Base-by-base conservation (phyloP, 1,140 invertebrate species). In the Drosophila ercepeae region DNA sequence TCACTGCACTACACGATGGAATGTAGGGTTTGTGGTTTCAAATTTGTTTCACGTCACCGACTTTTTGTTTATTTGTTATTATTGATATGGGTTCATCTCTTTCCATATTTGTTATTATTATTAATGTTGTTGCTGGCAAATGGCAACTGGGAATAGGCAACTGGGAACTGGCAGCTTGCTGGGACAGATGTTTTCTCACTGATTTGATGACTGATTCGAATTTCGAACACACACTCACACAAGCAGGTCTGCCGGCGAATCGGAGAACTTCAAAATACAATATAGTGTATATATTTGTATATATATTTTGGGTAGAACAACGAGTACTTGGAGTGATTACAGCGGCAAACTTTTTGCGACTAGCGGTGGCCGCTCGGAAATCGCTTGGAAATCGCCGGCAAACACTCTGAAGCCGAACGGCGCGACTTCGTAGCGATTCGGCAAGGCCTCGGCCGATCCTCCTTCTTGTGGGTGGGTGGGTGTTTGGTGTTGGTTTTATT, bases 291-390 rank as follows among this genome's bases (percentile, higher is more conserved):
- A 42, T 18, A 42, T 9, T 19, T 18, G 19, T 42, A 42, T 7
- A 14, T 13, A 51, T 69, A 63, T 50, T n/a, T n/a, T 44, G 46
- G 23, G 45, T 42, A 36, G 53, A 29, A 42, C 45, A 45, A 18
- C 14, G 34, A 19, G 44, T 21, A 48, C 46, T 79, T 75, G 67
- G 74, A 86, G 82, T 81, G 79, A 74, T 76, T 81, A 88, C 81
- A 86, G 78, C 76, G 82, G 76, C 76, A 68, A 86, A 81, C 81
- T 71, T 75, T 77, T 61, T 70, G 73, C 81, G 78, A 88, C 81
- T 88, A 79, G 63, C 52, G 45, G 23, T 16, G 16, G 73, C 46
- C 58, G 70, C 39, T 53, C 53, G 27, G 23, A 57, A 52, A 50
- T 32, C 39, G 60, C 45, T 52, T 57, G 46, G 41, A 45, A 53